Percentiles rank a stretch among this genome's conserved stretches.
Evolutionary conservation across 2,888 invertebrate species (phyloP).

Genomic region (Eilema sororculum): DNA sequence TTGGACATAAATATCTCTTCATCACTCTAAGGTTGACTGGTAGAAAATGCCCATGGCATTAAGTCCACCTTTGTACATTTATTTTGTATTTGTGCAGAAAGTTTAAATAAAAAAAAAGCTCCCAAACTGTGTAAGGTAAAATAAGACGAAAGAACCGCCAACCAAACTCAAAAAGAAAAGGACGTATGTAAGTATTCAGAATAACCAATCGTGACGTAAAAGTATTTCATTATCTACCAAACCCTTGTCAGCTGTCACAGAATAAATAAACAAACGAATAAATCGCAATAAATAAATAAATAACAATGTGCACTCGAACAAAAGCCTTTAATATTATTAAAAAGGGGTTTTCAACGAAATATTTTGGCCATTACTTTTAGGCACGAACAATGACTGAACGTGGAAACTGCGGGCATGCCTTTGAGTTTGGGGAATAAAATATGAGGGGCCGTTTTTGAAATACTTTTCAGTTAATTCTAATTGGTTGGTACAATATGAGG

Average conservation of each 20-base stretch:
- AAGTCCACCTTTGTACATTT: too few species aligned
- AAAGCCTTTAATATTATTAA: slow-evolving; percentile 42
- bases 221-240: slow-evolving; percentile 10
- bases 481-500: slow-evolving; percentile 49
- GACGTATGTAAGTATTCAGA: background rate
- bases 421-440: slow-evolving; percentile 51
- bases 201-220: background rate
- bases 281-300: slow-evolving; percentile 49
- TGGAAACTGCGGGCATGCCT: slow-evolving; percentile 32
- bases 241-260: slow-evolving; percentile 49
- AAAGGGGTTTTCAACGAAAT: slow-evolving; percentile 37
- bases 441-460: slow-evolving; percentile 55
- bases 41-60: too few species aligned
- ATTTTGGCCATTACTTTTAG: slow-evolving; percentile 43
- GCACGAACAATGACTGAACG: slow-evolving; percentile 35
- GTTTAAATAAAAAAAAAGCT: too few species aligned
- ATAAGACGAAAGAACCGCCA: background rate
- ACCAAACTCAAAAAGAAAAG: background rate
- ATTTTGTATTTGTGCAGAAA: too few species aligned
- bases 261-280: slow-evolving; percentile 41
- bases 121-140: background rate
- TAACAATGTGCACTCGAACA: slow-evolving; percentile 31
- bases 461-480: slow-evolving; percentile 67
- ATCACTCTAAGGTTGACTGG: too few species aligned
- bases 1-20: too few species aligned